A percentile compares a stretch with the other conserved stretches of the same genome.
phyloP scores from a whole-genome alignment of 2,888 invertebrate species.

The Mantis religiosa region DNA sequence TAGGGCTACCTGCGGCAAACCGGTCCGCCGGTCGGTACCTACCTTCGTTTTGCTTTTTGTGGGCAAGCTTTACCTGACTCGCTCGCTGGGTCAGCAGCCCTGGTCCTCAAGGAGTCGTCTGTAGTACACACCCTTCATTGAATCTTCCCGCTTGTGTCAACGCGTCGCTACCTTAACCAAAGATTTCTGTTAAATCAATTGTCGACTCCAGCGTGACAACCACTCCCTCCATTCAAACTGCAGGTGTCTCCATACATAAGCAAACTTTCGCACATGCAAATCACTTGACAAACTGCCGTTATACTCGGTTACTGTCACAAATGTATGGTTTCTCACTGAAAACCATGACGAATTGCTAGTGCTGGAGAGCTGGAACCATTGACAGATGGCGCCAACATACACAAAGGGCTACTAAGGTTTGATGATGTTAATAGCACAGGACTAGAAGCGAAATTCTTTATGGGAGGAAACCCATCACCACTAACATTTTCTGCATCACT shows the following conservation, averaged over 20 bases:
- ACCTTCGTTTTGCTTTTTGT: not conserved
- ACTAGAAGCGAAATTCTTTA: too few species aligned
- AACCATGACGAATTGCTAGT: too few species aligned
- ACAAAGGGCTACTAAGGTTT: too few species aligned
- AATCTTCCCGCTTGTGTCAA: not conserved
- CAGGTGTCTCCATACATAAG: not conserved
- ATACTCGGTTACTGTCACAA: too few species aligned
- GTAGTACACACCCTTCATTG: not conserved
- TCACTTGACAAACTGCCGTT: too few species aligned
- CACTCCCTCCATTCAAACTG: not conserved
- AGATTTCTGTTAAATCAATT: not conserved
- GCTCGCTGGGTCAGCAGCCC: not conserved
- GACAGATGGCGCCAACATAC: too few species aligned
- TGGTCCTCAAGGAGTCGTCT: not conserved
- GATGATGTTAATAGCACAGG: too few species aligned
- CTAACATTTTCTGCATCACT: too few species aligned
- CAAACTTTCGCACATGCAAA: not conserved
- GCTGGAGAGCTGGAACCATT: too few species aligned
- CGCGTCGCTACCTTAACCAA: not conserved
- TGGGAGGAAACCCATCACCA: too few species aligned
- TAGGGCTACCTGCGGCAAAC: not conserved
- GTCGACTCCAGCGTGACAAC: not conserved
- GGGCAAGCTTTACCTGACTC: not conserved
- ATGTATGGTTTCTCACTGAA: too few species aligned
- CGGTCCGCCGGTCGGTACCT: too few species aligned